Conservation (phyloP, 2,888 invertebrate genomes). For the Hypolimnas misippus region DNA sequence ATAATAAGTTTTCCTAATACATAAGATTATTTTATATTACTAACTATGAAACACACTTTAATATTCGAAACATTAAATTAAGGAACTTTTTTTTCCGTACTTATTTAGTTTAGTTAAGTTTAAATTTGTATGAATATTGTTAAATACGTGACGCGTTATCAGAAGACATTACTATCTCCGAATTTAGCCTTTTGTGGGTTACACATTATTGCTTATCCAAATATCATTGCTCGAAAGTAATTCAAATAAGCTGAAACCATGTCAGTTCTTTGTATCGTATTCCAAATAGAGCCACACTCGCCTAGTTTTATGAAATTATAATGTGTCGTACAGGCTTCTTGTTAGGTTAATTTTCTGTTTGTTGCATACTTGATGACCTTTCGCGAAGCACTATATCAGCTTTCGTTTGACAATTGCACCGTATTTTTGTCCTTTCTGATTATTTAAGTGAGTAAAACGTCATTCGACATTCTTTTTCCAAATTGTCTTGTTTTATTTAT, state of each 20-base stretch:
- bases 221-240: background rate
- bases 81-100: no score
- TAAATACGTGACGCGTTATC: no score
- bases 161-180: no score
- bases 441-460: slow-evolving; percentile 11
- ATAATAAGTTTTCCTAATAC: no score
- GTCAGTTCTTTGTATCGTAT: background rate
- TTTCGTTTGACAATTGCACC: slow-evolving; percentile 13
- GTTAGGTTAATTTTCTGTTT: slow-evolving; percentile 31
- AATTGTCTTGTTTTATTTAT: background rate
- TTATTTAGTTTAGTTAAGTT: no score
- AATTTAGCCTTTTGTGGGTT: no score
- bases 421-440: slow-evolving; percentile 15
- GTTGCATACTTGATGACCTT: slow-evolving; percentile 32
- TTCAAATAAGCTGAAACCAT: slow-evolving; percentile 7
- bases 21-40: no score
- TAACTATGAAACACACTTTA: no score
- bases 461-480: background rate
- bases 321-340: slow-evolving; percentile 17
- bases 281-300: background rate
- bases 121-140: no score
- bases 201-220: no score
- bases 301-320: slow-evolving; percentile 21
- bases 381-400: slow-evolving; percentile 17
- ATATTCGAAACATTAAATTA: no score